These are phyloP conservation scores for Gymnobelideus leadbeateri DNA, from an alignment of 2,113 vertebrate species.

Conservation along the genomic window DNA sequence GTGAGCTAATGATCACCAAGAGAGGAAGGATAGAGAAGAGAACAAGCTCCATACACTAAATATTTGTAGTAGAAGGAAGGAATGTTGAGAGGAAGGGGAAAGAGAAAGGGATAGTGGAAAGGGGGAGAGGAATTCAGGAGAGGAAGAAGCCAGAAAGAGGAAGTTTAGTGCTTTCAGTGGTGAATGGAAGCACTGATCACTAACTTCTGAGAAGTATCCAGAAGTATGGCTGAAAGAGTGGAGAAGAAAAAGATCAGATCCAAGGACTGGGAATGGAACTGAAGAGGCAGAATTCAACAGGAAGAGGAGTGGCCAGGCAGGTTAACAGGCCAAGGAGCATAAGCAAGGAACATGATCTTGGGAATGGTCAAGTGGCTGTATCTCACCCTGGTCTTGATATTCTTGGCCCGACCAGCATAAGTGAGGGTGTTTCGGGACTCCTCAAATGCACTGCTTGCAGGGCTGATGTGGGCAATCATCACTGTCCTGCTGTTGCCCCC, in stretches of 20 bases:
- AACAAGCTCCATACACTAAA: neutral
- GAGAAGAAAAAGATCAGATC: neutral
- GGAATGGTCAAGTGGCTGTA: neutral
- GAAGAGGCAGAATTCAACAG: rapidly evolving
- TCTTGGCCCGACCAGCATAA: slow-evolving; percentile 94
- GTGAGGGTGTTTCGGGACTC: slow-evolving; percentile 94
- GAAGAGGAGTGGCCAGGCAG: neutral
- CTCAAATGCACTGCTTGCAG: slow-evolving; percentile 92
- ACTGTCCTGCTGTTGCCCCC: slow-evolving; percentile 94
- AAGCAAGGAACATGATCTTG: neutral
- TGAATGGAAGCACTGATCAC: neutral
- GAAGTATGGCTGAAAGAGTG: neutral
- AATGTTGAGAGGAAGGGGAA: rapidly evolving
- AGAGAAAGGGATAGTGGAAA: neutral
- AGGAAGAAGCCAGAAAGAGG: rapidly evolving
- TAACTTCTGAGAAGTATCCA: neutral
- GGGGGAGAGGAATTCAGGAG: neutral
- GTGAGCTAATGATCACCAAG: neutral
- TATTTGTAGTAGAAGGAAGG: neutral
- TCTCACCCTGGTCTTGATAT: slow-evolving; percentile 92
- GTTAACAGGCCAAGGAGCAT: neutral
- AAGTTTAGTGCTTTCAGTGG: neutral
- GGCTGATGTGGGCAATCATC: slow-evolving; percentile 97
- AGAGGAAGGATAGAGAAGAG: neutral
- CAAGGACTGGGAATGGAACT: neutral